Evolutionary conservation across 2,888 invertebrate species (phyloP).

Genomic region (Torymus aiolomorphi): DNA sequence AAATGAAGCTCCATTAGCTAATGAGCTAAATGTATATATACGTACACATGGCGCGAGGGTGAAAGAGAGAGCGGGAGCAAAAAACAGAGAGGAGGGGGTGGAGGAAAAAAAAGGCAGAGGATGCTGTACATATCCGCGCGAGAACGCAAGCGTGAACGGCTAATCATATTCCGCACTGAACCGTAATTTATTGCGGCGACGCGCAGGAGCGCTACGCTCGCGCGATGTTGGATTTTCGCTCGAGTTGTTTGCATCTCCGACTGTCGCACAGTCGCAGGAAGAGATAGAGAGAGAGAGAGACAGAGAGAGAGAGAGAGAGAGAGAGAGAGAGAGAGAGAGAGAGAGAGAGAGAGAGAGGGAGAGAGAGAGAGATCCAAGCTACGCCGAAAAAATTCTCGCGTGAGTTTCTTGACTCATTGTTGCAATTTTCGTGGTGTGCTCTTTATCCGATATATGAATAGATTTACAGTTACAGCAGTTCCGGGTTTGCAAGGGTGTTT

Average conservation of each 20-base stretch:
- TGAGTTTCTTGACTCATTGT: no score
- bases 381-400: no score
- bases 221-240: neutral
- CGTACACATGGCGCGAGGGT: neutral
- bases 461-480: no score
- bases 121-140: neutral
- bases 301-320: no score
- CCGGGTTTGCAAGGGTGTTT: no score
- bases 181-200: slow-evolving; percentile 32
- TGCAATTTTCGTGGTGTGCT: no score
- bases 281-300: no score
- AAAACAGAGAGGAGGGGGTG: neutral
- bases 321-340: no score
- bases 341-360: no score
- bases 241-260: neutral
- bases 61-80: neutral
- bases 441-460: no score
- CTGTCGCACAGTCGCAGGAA: no score
- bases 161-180: slow-evolving; percentile 43
- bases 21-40: slow-evolving; percentile 41
- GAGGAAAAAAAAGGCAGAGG: neutral
- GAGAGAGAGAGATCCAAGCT: no score
- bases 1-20: slow-evolving; percentile 50
- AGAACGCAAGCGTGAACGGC: neutral
- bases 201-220: neutral